phyloP scores from a whole-genome alignment of 2,888 invertebrate species.

The Drosophila mimica region DNA sequence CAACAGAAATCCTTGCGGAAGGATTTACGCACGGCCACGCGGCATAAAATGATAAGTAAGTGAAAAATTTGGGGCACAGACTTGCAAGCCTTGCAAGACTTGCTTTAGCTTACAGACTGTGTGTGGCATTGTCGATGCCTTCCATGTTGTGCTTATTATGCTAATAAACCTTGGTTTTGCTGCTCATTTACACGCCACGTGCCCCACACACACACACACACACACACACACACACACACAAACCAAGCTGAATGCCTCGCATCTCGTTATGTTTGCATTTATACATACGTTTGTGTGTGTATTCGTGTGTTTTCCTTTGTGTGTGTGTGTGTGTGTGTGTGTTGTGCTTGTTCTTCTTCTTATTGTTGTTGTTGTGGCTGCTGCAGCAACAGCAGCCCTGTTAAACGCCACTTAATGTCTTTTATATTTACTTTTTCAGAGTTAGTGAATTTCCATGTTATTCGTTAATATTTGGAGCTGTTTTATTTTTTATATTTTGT shows the following conservation, averaged over 20 bases:
- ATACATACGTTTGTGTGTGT: constrained; percentile 8
- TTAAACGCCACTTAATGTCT: constrained; percentile 77
- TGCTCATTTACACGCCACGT: constrained; percentile 57
- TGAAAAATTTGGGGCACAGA: constrained; percentile 33
- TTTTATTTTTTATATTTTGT: constrained; percentile 1
- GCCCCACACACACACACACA: constrained; percentile 26
- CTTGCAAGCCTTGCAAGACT: background rate
- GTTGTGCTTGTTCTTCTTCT: constrained; percentile 11
- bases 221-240: constrained; percentile 21
- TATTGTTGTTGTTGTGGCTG: constrained; percentile 37
- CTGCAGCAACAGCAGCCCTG: constrained; percentile 53
- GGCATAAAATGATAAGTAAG: constrained; percentile 81
- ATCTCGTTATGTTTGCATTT: constrained; percentile 17
- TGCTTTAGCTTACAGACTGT: background rate
- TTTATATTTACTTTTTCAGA: constrained; percentile 67
- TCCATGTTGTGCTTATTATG: constrained; percentile 57
- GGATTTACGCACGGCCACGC: constrained; percentile 74
- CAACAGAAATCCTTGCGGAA: constrained; percentile 62
- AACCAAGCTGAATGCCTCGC: constrained; percentile 7
- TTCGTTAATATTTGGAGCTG: background rate
- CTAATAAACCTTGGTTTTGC: constrained; percentile 56
- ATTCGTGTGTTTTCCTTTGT: constrained; percentile 4
- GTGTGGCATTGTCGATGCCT: constrained; percentile 25
- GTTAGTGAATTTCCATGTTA: constrained; percentile 25
- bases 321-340: background rate